These are phyloP conservation scores for Nerophis lumbriciformis DNA, from an alignment of 2,113 vertebrate genomes.

Conservation along the genomic window DNA sequence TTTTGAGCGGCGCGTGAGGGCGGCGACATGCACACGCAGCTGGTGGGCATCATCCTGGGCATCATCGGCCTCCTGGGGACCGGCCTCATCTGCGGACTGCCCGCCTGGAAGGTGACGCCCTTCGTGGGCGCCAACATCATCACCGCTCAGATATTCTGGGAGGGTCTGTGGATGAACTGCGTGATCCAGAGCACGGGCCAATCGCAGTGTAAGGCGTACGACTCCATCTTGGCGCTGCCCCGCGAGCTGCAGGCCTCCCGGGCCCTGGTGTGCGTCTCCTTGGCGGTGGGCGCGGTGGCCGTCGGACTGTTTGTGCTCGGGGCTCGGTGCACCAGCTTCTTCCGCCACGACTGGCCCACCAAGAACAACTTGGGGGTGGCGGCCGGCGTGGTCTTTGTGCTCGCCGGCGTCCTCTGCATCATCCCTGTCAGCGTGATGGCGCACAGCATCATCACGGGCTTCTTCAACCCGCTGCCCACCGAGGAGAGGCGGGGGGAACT, in stretches of 20 bases:
- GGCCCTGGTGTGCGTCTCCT: conserved; percentile 71
- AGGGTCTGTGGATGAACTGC: conserved; percentile 82
- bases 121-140: conserved; percentile 85
- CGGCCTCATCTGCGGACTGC: conserved; percentile 80
- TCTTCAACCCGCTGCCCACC: conserved; percentile 78
- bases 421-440: conserved; percentile 83
- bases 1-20: too few relatives aligned
- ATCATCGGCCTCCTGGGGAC: conserved; percentile 81
- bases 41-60: conserved; percentile 74
- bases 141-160: conserved; percentile 81
- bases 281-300: conserved; percentile 58
- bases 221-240: conserved; percentile 75
- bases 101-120: conserved; percentile 86
- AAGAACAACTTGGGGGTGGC: conserved; percentile 61
- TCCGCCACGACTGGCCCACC: conserved; percentile 38
- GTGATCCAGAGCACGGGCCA: conserved; percentile 77
- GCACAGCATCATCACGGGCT: conserved; percentile 78
- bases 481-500: conserved; percentile 77
- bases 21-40: conserved; percentile 71
- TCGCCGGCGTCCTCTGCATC: conserved; percentile 71
- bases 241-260: conserved; percentile 69
- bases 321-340: conserved; percentile 69
- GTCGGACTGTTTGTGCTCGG: conserved; percentile 66
- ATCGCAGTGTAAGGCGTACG: conserved; percentile 76
- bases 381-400: conserved; percentile 69